These are phyloP conservation scores for Beroe forskalii DNA, from an alignment of 37 sponge, comb jelly and placozoan genomes.

Conservation along the genomic window DNA sequence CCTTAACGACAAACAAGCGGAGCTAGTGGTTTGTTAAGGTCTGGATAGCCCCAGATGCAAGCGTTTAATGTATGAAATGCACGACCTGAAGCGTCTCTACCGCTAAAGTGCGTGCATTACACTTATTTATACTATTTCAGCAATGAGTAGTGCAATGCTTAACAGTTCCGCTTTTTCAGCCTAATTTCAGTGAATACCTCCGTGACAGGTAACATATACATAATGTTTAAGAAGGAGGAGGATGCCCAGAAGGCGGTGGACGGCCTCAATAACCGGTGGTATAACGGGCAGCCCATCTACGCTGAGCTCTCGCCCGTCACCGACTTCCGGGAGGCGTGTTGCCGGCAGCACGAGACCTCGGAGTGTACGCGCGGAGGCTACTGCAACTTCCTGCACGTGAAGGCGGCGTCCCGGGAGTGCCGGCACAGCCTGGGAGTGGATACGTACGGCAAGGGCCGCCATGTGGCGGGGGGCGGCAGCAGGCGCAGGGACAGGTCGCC, in stretches of 20 bases:
- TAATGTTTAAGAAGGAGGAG: slow-evolving; percentile 84
- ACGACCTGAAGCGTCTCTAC: too few relatives aligned
- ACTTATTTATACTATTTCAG: background rate
- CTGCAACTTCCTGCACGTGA: slow-evolving; percentile 52
- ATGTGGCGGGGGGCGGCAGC: slow-evolving; percentile 1
- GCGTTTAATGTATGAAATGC: too few relatives aligned
- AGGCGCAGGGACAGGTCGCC: background rate
- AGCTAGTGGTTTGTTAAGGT: too few relatives aligned
- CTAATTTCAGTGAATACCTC: slow-evolving; percentile 24
- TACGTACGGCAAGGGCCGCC: slow-evolving; percentile 27
- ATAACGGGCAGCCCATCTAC: slow-evolving; percentile 73
- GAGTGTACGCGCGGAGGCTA: slow-evolving; percentile 48
- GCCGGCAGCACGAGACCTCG: slow-evolving; percentile 45
- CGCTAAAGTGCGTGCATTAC: too few relatives aligned
- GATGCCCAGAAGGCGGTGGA: slow-evolving; percentile 90
- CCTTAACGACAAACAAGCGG: too few relatives aligned
- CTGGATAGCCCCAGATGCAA: too few relatives aligned
- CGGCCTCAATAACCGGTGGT: slow-evolving; percentile 96
- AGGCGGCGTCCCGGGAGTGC: slow-evolving; percentile 15
- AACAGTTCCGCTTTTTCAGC: slow-evolving; percentile 41
- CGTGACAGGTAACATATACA: slow-evolving; percentile 62
- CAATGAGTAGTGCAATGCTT: background rate
- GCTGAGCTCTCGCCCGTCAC: slow-evolving; percentile 58
- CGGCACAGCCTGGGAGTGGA: slow-evolving; percentile 46
- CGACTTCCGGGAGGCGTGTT: slow-evolving; percentile 47